These are phyloP conservation scores for Drosophila cardini DNA, from an alignment of 1,140 invertebrate genomes.

Conservation along the genomic window DNA sequence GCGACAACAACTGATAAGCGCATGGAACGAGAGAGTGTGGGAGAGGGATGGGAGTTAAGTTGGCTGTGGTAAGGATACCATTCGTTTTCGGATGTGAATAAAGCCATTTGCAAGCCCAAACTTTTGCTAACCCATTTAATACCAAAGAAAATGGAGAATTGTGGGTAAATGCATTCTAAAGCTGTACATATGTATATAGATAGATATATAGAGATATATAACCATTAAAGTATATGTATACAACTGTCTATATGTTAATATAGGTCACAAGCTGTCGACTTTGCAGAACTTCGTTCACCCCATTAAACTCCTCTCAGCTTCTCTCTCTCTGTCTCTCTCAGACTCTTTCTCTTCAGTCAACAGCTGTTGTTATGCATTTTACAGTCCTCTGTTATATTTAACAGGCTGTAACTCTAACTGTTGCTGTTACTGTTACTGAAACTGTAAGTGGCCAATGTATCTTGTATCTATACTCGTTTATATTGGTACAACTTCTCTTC, in stretches of 20 bases:
- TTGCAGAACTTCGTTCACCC: conserved; percentile 53
- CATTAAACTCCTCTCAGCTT: not conserved
- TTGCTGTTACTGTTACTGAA: conserved; percentile 15
- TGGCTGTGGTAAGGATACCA: conserved; percentile 33
- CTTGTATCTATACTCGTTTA: conserved; percentile 39
- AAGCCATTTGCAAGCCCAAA: conserved; percentile 52
- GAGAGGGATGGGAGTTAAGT: conserved; percentile 10
- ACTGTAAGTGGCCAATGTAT: conserved; percentile 11
- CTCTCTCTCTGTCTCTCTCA: no score
- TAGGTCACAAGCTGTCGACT: conserved; percentile 71
- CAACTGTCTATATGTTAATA: conserved; percentile 46
- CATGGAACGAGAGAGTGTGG: not conserved
- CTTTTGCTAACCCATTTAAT: conserved; percentile 36
- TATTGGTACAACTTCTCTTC: conserved; percentile 25
- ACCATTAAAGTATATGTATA: conserved; percentile 11
- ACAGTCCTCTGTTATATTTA: conserved; percentile 37
- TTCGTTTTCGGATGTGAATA: conserved; percentile 6
- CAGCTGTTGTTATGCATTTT: conserved; percentile 52
- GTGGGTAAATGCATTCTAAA: conserved; percentile 1
- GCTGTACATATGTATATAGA: conserved; percentile 8
- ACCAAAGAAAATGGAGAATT: conserved; percentile 12
- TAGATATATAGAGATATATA: not conserved
- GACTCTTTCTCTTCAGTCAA: conserved; percentile 4
- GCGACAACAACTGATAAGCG: conserved; percentile 58
- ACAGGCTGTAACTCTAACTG: not conserved